A percentile compares a stretch with the other conserved stretches of the same genome.
These are phyloP conservation scores for Phenganax subtilis DNA, from an alignment of 92 coral and sea anemone species.

Conservation along the genomic window DNA sequence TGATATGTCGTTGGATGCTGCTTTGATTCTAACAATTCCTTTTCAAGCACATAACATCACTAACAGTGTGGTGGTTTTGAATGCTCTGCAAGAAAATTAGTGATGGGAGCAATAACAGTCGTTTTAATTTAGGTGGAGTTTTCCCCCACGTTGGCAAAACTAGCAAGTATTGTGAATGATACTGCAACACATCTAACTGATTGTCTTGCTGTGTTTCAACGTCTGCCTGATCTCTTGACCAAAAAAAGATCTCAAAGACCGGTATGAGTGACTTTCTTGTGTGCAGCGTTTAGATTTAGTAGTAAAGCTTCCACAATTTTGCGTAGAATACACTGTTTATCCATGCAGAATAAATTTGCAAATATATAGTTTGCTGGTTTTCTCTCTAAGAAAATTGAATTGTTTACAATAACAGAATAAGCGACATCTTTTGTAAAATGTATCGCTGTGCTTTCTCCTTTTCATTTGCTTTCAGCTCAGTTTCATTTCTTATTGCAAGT, in stretches of 20 bases:
- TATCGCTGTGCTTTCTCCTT: too few relatives aligned
- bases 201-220: slow-evolving; percentile 80
- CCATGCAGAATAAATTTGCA: not conserved
- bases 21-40: not conserved
- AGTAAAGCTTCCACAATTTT: not conserved
- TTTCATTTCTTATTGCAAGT: too few relatives aligned
- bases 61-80: too few relatives aligned
- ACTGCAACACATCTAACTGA: slow-evolving; percentile 83
- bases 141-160: slow-evolving; percentile 86
- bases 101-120: too few relatives aligned
- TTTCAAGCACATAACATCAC: too few relatives aligned
- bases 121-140: slow-evolving; percentile 69
- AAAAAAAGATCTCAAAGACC: slow-evolving; percentile 77
- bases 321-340: not conserved
- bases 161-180: slow-evolving; percentile 95
- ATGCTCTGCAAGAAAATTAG: too few relatives aligned
- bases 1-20: not conserved
- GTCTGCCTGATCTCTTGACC: slow-evolving; percentile 85
- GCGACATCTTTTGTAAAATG: too few relatives aligned
- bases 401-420: too few relatives aligned
- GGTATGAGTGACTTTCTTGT: slow-evolving; percentile 43
- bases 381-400: too few relatives aligned
- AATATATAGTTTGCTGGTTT: too few relatives aligned
- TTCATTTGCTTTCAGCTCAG: too few relatives aligned
- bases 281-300: not conserved